Base-by-base conservation (phyloP, 2,888 invertebrate species). In the Brenthis daphne region DNA sequence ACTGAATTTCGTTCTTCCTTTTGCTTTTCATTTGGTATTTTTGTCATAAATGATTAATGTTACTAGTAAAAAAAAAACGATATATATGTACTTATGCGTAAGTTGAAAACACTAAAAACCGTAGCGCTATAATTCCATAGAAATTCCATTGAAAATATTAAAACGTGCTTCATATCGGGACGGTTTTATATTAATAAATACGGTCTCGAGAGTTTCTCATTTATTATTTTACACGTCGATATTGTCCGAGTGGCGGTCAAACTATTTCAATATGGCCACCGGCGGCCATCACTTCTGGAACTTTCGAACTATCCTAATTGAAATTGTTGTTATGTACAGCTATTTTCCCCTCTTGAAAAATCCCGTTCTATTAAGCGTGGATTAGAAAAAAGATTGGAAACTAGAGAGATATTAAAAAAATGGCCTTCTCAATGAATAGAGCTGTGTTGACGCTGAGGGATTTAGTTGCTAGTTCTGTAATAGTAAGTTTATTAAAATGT, bases 201-300 rank as follows among this genome's bases (percentile, higher is more conserved):
- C 12, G 37, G 14, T 53, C 8, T 51, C 20, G n/a, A 53, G 16
- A 53, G 63, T 63, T 37, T 16, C 14, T 37, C 53, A 63, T 63
- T 63, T 63, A 63, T 63, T 63, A 63, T 63, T 60, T 58, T 61
- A 58, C 65, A 50, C 33, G 14, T 48, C 24, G 54, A 65, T 61
- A 70, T 68, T 68, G 70, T 70, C 70, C 68, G 68, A 55, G 67
- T 24, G 63, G 51, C 64, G 73, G 68, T 60, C 75, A 77, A 80
- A 86, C 83, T 88, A 88, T 88, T 87, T 84, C 86, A 87, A 87
- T 89, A 88, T 83, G 84, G 80, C 84, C 77, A 73, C 84, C 73
- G 72, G 69, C 64, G 56, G 63, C 68, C 51, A 73, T 71, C 68
- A 57, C 60, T 73, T 70, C 67, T 20, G 66, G 65, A 72, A 76